Evolutionary conservation across 2,797 vertebrate genomes (phyloP).

Genomic region (Dryobates pubescens): DNA sequence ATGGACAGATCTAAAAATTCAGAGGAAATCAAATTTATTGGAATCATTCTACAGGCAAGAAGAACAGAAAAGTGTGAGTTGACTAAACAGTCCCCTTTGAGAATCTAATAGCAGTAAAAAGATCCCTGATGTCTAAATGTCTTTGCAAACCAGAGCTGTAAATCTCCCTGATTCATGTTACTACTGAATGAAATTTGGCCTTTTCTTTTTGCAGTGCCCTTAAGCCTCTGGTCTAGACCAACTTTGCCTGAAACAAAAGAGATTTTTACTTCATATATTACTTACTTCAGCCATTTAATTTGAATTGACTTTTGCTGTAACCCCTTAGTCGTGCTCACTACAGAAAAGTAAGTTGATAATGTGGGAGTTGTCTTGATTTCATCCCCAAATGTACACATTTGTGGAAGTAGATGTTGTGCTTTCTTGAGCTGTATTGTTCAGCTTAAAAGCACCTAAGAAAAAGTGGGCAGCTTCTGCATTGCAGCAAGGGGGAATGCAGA

Average conservation of each 20-base stretch:
- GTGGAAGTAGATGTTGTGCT: neutral
- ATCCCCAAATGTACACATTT: neutral
- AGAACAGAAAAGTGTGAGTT: neutral
- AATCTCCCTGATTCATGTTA: neutral
- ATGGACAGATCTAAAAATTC: neutral
- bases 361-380: neutral
- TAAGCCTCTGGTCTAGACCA: neutral
- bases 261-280: constrained; percentile 41
- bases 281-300: constrained; percentile 41
- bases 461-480: neutral
- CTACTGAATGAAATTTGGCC: neutral
- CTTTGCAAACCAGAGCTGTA: neutral
- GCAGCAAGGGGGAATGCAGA: neutral
- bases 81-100: neutral
- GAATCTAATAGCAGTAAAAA: neutral
- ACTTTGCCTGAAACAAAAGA: constrained; percentile 34
- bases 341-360: neutral
- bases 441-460: neutral
- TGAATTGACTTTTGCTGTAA: constrained; percentile 32
- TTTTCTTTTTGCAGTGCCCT: neutral
- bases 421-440: neutral
- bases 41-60: neutral
- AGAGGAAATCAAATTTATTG: neutral
- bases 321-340: neutral
- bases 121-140: neutral